A percentile compares a stretch with the other conserved stretches of the same genome.
Conservation (phyloP, 2,113 vertebrate species). For the Catharus bicknelli region DNA sequence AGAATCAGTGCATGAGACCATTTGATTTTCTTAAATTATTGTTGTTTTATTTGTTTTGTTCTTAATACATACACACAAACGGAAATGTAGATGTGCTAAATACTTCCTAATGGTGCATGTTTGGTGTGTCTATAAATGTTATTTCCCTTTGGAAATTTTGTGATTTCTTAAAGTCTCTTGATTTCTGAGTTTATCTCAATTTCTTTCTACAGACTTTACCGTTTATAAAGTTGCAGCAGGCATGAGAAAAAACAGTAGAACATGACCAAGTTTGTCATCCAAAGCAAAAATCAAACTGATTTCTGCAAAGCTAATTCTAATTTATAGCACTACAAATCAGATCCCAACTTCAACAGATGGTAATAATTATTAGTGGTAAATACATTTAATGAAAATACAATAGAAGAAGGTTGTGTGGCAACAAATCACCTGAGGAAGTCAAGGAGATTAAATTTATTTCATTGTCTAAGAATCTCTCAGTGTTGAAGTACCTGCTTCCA, state of each 20-base stretch:
- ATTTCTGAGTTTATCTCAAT: neutral
- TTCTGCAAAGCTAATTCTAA: neutral
- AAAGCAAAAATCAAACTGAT: neutral
- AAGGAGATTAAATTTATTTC: conserved; percentile 26
- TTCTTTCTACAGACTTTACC: neutral
- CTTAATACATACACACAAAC: neutral
- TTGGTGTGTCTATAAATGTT: neutral
- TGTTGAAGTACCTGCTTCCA: conserved; percentile 23
- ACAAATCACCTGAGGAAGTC: conserved; percentile 30
- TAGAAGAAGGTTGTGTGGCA: neutral
- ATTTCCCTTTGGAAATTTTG: neutral
- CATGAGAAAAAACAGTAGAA: neutral
- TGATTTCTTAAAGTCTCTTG: neutral
- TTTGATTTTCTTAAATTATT: neutral
- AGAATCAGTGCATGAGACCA: neutral
- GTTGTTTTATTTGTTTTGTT: neutral
- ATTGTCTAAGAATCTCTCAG: neutral
- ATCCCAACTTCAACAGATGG: neutral
- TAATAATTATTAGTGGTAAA: conserved; percentile 31
- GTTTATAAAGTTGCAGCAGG: neutral
- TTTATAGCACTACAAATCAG: conserved; percentile 1
- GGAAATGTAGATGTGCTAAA: neutral
- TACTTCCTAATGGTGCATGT: neutral
- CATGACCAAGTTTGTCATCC: neutral
- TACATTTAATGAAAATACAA: neutral